phyloP scores from a whole-genome alignment of 2,888 invertebrate genomes.

The Eristalinus aeneus region DNA sequence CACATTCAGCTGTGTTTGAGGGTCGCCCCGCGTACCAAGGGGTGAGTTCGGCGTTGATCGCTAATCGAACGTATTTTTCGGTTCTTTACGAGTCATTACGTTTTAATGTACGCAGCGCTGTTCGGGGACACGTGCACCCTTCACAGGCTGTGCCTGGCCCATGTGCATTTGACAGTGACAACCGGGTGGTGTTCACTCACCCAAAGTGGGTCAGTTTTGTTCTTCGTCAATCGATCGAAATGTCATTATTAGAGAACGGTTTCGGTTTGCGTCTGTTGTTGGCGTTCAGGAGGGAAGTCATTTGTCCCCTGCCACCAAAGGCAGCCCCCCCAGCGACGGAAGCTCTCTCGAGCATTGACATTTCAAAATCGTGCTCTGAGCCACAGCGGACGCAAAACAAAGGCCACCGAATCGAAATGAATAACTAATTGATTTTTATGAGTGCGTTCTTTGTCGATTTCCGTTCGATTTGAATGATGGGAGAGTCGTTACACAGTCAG shows the following conservation, averaged over 20 bases:
- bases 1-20: conserved; percentile 22
- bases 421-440: conserved; percentile 47
- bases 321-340: not conserved
- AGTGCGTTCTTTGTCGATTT: conserved; percentile 27
- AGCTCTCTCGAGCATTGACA: conserved; percentile 51
- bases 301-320: conserved; percentile 12
- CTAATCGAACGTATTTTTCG: conserved; percentile 19
- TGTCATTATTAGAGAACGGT: conserved; percentile 46
- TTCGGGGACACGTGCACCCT: conserved; percentile 34
- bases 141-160: not conserved
- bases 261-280: conserved; percentile 3
- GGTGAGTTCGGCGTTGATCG: conserved; percentile 10
- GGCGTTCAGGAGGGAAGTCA: conserved; percentile 3
- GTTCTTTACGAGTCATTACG: conserved; percentile 37
- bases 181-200: conserved; percentile 46
- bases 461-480: conserved; percentile 19
- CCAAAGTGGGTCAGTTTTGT: conserved; percentile 60
- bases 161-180: conserved; percentile 9
- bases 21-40: conserved; percentile 26
- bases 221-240: conserved; percentile 59
- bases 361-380: conserved; percentile 36
- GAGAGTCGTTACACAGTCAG: not conserved
- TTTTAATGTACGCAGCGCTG: conserved; percentile 13
- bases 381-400: conserved; percentile 1
- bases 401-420: conserved; percentile 4